These are phyloP conservation scores for Macrotus californicus DNA, from an alignment of 2,113 vertebrate species.

Conservation along the genomic window DNA sequence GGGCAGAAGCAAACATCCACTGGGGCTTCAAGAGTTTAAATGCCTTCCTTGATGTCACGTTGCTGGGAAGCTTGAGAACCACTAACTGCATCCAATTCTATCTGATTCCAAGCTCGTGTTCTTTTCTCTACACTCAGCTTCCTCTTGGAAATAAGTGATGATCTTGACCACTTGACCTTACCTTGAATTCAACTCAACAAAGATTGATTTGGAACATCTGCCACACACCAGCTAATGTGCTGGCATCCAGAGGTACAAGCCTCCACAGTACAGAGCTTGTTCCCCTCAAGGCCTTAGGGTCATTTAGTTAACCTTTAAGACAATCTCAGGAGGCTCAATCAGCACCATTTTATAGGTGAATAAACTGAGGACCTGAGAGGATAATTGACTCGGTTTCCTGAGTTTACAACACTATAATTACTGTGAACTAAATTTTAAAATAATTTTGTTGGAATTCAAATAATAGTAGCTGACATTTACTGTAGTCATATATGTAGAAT, in stretches of 20 bases:
- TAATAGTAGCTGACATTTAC: too few relatives aligned
- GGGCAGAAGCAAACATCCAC: background rate
- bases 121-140: background rate
- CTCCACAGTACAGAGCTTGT: background rate
- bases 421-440: too few relatives aligned
- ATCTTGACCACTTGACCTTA: background rate
- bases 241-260: background rate
- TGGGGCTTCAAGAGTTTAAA: background rate
- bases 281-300: background rate
- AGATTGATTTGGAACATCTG: background rate
- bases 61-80: background rate
- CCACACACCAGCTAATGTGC: too few relatives aligned
- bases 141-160: background rate
- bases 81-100: background rate
- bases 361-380: background rate
- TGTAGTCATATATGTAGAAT: background rate
- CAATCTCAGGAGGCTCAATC: background rate
- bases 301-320: background rate
- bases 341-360: background rate
- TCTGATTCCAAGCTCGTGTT: background rate
- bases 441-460: background rate
- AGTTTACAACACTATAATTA: background rate
- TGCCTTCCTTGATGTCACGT: background rate
- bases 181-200: background rate
- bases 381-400: too few relatives aligned